Evolutionary conservation across 2,113 vertebrate genomes (phyloP).

Genomic region (Megaceryle torquata): DNA sequence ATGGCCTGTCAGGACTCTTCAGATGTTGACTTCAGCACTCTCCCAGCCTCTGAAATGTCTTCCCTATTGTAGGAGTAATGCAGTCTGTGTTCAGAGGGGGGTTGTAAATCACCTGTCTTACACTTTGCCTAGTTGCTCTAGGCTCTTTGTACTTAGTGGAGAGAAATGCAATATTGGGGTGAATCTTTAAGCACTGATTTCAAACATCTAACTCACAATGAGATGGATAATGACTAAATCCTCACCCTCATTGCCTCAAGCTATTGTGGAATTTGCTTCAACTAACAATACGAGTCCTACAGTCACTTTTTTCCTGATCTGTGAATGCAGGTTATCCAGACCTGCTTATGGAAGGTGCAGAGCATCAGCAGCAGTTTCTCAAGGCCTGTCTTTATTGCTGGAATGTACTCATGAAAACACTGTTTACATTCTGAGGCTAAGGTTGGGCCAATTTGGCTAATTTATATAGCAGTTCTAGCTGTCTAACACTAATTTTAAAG

Average conservation of each 20-base stretch:
- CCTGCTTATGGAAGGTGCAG: neutral
- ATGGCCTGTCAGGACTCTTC: neutral
- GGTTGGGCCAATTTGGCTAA: neutral
- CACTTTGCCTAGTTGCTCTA: neutral
- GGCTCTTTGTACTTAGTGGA: neutral
- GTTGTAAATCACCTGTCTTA: neutral
- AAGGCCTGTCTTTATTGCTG: neutral
- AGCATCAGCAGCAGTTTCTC: neutral
- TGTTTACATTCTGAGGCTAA: neutral
- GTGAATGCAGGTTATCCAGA: neutral
- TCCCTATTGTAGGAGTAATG: neutral
- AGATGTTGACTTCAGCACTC: neutral
- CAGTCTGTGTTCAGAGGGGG: neutral
- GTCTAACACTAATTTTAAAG: neutral
- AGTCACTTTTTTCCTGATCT: neutral
- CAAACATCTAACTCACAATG: accelerated
- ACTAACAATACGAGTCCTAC: neutral
- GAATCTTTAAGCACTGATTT: neutral
- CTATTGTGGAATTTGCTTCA: neutral
- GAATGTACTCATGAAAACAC: neutral
- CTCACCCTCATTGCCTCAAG: neutral
- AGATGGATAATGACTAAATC: neutral
- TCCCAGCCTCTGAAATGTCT: neutral
- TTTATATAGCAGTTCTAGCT: neutral
- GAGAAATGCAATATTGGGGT: neutral